These are phyloP conservation scores for Denticeps clupeoides DNA, from an alignment of 2,797 vertebrate genomes.

Conservation along the genomic window DNA sequence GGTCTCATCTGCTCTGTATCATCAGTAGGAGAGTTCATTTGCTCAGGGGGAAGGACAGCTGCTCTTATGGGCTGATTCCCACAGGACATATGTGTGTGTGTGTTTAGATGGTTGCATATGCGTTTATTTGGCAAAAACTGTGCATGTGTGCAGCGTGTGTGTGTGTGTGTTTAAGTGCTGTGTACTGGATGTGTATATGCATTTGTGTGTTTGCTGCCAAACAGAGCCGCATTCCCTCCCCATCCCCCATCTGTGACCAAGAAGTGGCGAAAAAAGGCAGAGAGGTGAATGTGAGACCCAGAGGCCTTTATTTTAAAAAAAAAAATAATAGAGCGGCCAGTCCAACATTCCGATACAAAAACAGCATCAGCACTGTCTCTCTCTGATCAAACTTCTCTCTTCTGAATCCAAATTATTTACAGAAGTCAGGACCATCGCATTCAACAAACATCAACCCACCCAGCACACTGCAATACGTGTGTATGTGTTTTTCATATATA, in stretches of 20 bases:
- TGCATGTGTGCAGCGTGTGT: background rate
- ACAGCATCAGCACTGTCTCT: conserved; percentile 19
- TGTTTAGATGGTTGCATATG: background rate
- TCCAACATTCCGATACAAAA: conserved; percentile 46
- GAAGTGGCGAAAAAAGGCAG: conserved; percentile 6
- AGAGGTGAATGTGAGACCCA: conserved; percentile 27
- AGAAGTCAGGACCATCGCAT: too few relatives aligned
- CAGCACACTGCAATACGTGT: conserved; percentile 5
- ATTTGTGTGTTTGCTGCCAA: background rate
- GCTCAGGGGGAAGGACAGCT: conserved; percentile 4
- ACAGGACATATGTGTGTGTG: background rate
- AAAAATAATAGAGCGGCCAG: conserved; percentile 47
- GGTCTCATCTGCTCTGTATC: background rate
- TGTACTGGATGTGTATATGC: background rate
- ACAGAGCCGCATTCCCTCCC: background rate
- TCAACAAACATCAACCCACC: too few relatives aligned
- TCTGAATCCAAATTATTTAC: too few relatives aligned
- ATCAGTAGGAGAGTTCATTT: conserved; percentile 1
- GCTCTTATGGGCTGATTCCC: background rate
- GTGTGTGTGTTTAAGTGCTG: background rate
- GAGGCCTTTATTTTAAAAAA: conserved; percentile 45
- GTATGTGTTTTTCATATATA: conserved; percentile 14
- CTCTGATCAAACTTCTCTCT: conserved; percentile 12
- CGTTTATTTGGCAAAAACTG: background rate
- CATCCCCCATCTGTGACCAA: background rate